Evolutionary conservation across 92 coral and sea anemone species (phyloP), one percentile per base, ranked within the genome.

Genomic region (Blastomussa wellsi): DNA sequence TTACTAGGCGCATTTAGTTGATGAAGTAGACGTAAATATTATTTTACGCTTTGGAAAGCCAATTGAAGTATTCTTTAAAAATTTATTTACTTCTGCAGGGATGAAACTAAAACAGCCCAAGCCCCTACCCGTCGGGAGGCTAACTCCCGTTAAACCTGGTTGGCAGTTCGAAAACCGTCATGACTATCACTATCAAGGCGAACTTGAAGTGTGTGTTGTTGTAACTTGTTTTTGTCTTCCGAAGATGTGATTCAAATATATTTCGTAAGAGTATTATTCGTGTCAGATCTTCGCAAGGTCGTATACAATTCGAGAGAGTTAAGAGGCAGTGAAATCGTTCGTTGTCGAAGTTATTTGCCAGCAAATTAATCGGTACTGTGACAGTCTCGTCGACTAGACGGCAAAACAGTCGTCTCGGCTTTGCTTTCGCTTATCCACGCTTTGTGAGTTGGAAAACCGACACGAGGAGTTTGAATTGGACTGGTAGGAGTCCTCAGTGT

Each of bases 401-500:
- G 78, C 69, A 64, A n/a, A 13, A 22, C 57, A 3, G 71, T 82
- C 65, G 74, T 49, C 47, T 28, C 72, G 82, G 69, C 65, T 41
- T 84, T 77, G 49, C 71, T 51, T 77, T 85, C 70, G 53, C 5
- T 76, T 51, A 42, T 65, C 51, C 22, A 26, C 57, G 70, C 49
- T 74, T 76, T 67, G 68, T 67, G 88, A 68, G 78, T 70, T 17
- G 53, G 74, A 82, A 51, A 55, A 82, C 69, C 53, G 86, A 55
- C 78, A 49, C 77, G 83, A 47, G 78, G 76, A 78, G 88, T 51
- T 26, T 26, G 83, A 76, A 38, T 76, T 85, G 88, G 88, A 51
- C 82, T 85, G 88, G 35, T 44, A 8, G 60, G 80, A 47, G 87
- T 83, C 87, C 87, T 83, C 80, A 74, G 79, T 78, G 64, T 31